Evolutionary conservation across 1,140 invertebrate genomes (phyloP).

Genomic region (Plectrocnemia conspersa): DNA sequence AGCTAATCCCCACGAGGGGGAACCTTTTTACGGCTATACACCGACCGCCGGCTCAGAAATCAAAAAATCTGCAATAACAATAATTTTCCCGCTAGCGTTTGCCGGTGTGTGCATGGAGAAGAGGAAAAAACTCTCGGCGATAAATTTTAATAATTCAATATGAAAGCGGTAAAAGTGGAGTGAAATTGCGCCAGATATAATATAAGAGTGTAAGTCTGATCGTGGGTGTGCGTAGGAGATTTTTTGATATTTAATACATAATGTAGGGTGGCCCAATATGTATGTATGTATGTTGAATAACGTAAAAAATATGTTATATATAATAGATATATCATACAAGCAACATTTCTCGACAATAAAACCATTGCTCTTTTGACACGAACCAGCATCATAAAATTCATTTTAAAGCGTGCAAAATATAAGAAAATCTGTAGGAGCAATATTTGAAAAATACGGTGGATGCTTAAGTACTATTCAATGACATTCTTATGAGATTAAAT

Average conservation of each 20-base stretch:
- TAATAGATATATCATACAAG: slow-evolving; percentile 1
- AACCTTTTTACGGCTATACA: slow-evolving; percentile 31
- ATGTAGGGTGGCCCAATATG: too few species aligned
- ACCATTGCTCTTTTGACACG: too few species aligned
- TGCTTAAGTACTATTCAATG: too few species aligned
- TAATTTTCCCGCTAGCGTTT: slow-evolving; percentile 30
- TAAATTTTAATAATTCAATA: slow-evolving; percentile 38
- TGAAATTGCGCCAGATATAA: slow-evolving; percentile 33
- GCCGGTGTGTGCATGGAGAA: not conserved
- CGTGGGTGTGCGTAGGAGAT: too few species aligned
- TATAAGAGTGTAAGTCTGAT: not conserved
- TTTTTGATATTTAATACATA: too few species aligned
- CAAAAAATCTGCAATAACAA: slow-evolving; percentile 37
- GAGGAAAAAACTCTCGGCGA: slow-evolving; percentile 32
- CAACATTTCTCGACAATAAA: too few species aligned
- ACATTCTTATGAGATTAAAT: too few species aligned
- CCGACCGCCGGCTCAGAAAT: slow-evolving; percentile 34
- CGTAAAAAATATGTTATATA: not conserved
- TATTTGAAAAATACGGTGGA: too few species aligned
- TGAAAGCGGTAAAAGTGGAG: slow-evolving; percentile 34
- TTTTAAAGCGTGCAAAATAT: too few species aligned
- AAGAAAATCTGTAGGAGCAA: too few species aligned
- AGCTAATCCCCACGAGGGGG: slow-evolving; percentile 26
- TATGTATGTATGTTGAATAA: not conserved
- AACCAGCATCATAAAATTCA: too few species aligned